Conservation (phyloP, 2,797 vertebrate species). For the Tiaroga cobitis region DNA sequence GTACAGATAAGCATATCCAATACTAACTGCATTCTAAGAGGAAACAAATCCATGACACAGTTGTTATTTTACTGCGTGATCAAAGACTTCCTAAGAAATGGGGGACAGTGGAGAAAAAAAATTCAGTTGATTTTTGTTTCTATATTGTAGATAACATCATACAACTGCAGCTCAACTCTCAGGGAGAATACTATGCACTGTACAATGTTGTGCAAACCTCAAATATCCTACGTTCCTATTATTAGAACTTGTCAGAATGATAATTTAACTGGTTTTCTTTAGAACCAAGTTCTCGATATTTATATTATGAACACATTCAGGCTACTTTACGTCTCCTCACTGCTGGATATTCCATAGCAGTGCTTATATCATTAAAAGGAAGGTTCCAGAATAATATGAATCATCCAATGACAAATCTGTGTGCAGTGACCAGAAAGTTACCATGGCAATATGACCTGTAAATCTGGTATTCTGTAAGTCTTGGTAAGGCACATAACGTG, state of each 20-base stretch:
- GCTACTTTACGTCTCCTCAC: slow-evolving; percentile 13
- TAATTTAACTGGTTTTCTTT: slow-evolving; percentile 7
- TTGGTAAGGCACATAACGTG: slow-evolving; percentile 83
- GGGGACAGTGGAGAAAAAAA: slow-evolving; percentile 16
- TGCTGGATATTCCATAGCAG: slow-evolving; percentile 37
- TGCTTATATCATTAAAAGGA: slow-evolving; percentile 31
- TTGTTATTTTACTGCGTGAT: slow-evolving; percentile 41
- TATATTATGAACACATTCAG: slow-evolving; percentile 18
- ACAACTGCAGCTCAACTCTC: slow-evolving; percentile 32
- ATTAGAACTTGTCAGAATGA: slow-evolving; percentile 10
- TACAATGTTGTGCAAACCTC: slow-evolving; percentile 28
- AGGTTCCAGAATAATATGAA: slow-evolving; percentile 49
- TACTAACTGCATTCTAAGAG: slow-evolving; percentile 29
- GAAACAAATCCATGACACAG: slow-evolving; percentile 38
- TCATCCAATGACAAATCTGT: slow-evolving; percentile 51
- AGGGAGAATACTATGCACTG: slow-evolving; percentile 19
- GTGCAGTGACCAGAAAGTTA: slow-evolving; percentile 58
- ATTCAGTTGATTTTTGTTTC: neutral
- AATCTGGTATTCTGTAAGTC: slow-evolving; percentile 67
- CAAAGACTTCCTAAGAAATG: slow-evolving; percentile 19
- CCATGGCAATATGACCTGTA: slow-evolving; percentile 60
- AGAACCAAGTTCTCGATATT: neutral
- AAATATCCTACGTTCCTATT: slow-evolving; percentile 1
- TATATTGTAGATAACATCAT: slow-evolving; percentile 24
- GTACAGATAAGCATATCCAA: slow-evolving; percentile 14